phyloP scores from a whole-genome alignment of 1,140 invertebrate species.

The Cherax destructor region DNA sequence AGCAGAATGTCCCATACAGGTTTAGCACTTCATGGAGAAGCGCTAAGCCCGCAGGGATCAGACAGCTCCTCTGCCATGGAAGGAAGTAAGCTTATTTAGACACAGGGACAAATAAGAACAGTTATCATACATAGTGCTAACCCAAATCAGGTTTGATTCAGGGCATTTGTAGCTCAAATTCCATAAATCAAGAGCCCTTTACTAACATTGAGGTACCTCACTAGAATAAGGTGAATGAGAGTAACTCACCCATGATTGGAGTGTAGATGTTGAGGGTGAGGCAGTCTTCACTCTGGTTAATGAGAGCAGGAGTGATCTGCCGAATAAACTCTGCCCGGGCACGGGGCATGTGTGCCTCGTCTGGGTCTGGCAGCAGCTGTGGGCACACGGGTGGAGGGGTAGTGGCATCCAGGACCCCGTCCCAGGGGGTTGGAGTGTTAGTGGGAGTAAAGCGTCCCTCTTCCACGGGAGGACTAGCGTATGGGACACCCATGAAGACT shows the following conservation, averaged over 20 bases:
- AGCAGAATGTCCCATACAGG: no score
- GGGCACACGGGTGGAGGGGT: constrained; percentile 90
- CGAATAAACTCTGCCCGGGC: constrained; percentile 90
- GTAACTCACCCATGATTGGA: constrained; percentile 78
- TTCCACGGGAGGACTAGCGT: constrained; percentile 94
- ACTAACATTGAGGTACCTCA: no score
- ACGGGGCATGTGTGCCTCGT: constrained; percentile 87
- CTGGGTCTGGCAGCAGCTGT: constrained; percentile 78
- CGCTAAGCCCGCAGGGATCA: no score
- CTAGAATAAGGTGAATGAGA: not conserved
- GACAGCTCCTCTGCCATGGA: no score
- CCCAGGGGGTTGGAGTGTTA: constrained; percentile 91
- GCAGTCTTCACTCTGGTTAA: constrained; percentile 97
- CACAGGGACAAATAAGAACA: no score
- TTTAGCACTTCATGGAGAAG: no score
- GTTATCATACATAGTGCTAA: no score
- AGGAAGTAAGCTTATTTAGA: no score
- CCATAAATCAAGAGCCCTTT: no score
- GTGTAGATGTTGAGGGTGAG: constrained; percentile 96
- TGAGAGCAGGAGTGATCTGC: constrained; percentile 86
- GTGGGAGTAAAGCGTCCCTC: constrained; percentile 95
- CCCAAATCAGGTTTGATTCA: no score
- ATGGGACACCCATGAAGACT: constrained; percentile 95
- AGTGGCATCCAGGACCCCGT: constrained; percentile 88
- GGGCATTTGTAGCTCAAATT: no score